Evolutionary conservation across 2,888 invertebrate species (phyloP).

Genomic region (Allacma fusca): DNA sequence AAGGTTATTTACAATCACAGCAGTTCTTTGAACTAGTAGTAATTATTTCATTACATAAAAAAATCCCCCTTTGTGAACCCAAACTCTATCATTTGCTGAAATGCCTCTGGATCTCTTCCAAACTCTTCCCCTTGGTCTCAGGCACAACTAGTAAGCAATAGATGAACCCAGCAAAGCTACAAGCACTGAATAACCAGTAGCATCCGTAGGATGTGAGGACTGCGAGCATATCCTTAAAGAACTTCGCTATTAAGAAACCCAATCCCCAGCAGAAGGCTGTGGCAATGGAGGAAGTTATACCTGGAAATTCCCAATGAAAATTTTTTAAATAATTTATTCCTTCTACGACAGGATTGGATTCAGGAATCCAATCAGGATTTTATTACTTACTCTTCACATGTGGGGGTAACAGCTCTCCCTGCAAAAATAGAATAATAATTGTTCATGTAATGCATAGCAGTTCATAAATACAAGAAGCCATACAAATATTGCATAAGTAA

Average conservation of each 20-base stretch:
- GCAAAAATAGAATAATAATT: neutral
- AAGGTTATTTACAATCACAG: too few species aligned
- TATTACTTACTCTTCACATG: constrained; percentile 71
- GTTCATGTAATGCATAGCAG: neutral
- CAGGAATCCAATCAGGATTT: too few species aligned
- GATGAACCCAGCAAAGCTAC: constrained; percentile 48
- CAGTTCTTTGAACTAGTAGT: too few species aligned
- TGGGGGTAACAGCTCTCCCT: constrained; percentile 76
- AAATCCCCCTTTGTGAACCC: too few species aligned
- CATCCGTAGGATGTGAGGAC: constrained; percentile 68
- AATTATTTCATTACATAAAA: too few species aligned
- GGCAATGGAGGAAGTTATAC: constrained; percentile 76
- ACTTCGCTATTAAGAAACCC: constrained; percentile 69
- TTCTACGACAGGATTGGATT: too few species aligned
- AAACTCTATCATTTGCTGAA: neutral
- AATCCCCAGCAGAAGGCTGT: constrained; percentile 80
- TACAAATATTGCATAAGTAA: too few species aligned
- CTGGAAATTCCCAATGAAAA: too few species aligned
- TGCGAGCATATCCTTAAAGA: constrained; percentile 63
- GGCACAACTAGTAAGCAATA: constrained; percentile 28
- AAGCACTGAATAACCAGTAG: constrained; percentile 57
- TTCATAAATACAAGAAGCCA: neutral
- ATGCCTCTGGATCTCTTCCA: constrained; percentile 27
- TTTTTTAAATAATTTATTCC: too few species aligned
- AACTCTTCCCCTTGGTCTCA: constrained; percentile 30